These are phyloP conservation scores for Nemurella pictetii DNA, from an alignment of 2,888 invertebrate genomes.

Conservation along the genomic window DNA sequence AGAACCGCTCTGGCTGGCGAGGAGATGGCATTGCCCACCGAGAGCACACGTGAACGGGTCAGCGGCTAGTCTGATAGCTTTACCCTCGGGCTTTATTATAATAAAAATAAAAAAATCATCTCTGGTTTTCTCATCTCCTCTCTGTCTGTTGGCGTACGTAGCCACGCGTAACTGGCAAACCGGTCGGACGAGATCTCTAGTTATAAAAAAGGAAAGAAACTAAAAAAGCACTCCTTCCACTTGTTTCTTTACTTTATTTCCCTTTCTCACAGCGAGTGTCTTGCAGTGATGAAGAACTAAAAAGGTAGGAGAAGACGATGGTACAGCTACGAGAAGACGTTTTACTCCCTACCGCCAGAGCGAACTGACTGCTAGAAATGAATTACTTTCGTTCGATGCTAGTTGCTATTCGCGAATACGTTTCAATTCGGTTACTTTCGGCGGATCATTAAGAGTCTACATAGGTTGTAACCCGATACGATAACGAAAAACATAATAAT, in stretches of 20 bases:
- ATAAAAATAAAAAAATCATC: constrained; percentile 16
- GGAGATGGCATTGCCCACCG: constrained; percentile 3
- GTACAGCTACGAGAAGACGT: constrained; percentile 8
- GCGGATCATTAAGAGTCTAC: not conserved
- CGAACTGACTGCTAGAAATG: not conserved
- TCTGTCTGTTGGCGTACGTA: constrained; percentile 32
- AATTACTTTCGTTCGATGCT: not conserved
- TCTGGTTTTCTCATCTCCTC: constrained; percentile 11
- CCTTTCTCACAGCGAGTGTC: not conserved
- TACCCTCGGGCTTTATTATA: constrained; percentile 6
- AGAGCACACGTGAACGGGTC: constrained; percentile 24
- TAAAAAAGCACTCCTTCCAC: constrained; percentile 17
- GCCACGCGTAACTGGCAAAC: constrained; percentile 31
- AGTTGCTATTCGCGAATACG: not conserved
- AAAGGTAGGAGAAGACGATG: not conserved
- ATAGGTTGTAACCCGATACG: too few species aligned
- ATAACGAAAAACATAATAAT: too few species aligned
- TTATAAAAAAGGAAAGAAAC: not conserved
- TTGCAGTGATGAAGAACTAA: constrained; percentile 5
- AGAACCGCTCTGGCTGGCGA: not conserved
- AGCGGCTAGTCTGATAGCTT: constrained; percentile 13
- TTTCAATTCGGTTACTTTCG: not conserved
- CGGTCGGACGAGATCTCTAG: constrained; percentile 10
- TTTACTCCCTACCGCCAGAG: constrained; percentile 1
- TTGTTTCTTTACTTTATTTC: constrained; percentile 27